These are phyloP conservation scores for Nycticorax nycticorax DNA, from an alignment of 2,113 vertebrate species.

Conservation along the genomic window DNA sequence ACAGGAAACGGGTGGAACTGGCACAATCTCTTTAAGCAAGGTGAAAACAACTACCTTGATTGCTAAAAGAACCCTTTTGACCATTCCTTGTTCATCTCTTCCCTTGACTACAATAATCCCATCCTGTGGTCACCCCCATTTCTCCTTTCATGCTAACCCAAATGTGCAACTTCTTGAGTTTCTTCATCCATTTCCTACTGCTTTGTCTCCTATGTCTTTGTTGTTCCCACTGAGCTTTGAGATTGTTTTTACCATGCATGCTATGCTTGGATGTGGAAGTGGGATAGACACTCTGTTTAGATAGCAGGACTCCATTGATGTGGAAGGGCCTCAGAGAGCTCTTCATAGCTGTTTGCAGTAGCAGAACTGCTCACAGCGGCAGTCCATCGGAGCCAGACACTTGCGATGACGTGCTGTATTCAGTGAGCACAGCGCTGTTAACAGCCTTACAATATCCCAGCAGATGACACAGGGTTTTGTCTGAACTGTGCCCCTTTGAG, in stretches of 20 bases:
- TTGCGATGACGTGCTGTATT: not conserved
- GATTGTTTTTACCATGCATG: not conserved
- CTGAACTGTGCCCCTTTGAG: not conserved
- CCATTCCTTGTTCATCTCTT: not conserved
- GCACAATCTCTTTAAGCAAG: not conserved
- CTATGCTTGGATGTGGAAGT: slow-evolving; percentile 2
- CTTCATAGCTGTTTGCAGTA: not conserved
- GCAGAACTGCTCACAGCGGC: slow-evolving; percentile 12
- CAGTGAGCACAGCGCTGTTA: not conserved
- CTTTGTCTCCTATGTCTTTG: slow-evolving; percentile 13
- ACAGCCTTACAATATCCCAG: not conserved
- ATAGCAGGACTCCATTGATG: not conserved
- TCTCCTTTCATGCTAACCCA: slow-evolving; percentile 19
- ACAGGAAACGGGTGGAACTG: not conserved
- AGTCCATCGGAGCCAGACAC: not conserved
- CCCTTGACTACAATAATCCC: not conserved
- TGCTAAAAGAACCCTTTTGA: not conserved
- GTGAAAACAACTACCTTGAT: not conserved
- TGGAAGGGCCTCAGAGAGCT: not conserved
- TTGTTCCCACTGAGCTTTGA: not conserved
- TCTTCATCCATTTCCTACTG: slow-evolving; percentile 32
- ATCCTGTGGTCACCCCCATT: not conserved
- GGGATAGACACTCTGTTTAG: not conserved
- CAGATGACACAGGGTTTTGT: not conserved
- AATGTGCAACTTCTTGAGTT: not conserved